phyloP scores from a whole-genome alignment of 2,797 vertebrate species.

The Anas acuta region DNA sequence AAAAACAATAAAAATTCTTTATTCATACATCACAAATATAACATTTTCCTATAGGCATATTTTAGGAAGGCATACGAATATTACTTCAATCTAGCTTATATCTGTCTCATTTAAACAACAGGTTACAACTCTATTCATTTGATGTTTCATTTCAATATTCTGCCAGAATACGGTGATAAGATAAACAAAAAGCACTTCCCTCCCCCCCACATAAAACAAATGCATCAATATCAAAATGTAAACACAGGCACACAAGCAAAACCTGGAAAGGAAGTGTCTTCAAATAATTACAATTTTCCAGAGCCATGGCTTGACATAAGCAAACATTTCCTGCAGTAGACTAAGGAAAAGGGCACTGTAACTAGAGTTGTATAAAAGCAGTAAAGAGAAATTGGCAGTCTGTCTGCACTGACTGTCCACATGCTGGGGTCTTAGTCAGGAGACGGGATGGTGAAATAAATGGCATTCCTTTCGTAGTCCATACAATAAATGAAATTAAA shows the following conservation, averaged over 20 bases:
- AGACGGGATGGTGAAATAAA: not conserved
- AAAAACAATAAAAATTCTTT: not conserved
- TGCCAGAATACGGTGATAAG: not conserved
- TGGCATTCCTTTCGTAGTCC: not conserved
- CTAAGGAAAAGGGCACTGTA: not conserved
- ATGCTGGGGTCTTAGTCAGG: rapidly evolving
- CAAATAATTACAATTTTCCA: not conserved
- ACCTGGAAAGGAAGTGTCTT: not conserved
- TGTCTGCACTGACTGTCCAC: rapidly evolving
- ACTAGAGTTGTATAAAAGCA: rapidly evolving
- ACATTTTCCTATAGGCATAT: no score
- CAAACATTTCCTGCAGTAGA: not conserved
- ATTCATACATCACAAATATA: not conserved
- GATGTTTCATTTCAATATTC: not conserved
- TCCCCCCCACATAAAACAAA: not conserved
- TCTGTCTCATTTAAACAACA: not conserved
- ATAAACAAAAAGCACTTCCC: not conserved
- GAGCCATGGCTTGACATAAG: not conserved
- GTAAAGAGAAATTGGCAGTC: not conserved
- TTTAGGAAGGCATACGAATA: not conserved
- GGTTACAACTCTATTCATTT: not conserved
- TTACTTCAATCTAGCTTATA: not conserved
- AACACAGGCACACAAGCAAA: not conserved
- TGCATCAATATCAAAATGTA: not conserved
- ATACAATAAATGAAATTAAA: not conserved